phyloP scores from a whole-genome alignment of 2,113 vertebrate genomes.

The Nothobranchius kuhntae region DNA sequence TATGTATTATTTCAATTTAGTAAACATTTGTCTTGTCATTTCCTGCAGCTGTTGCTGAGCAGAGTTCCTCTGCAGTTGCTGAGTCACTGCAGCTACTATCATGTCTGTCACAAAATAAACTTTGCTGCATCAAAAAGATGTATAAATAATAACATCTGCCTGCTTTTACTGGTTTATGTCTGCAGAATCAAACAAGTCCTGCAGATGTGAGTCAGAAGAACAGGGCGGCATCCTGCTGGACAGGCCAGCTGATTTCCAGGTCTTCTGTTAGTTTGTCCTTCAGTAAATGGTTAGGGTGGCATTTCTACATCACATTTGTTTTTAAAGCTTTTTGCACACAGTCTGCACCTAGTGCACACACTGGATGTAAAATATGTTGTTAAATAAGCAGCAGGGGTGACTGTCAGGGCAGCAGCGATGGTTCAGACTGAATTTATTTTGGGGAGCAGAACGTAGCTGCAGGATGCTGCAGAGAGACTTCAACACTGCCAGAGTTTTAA shows the following conservation, averaged over 20 bases:
- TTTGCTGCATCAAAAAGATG: not conserved
- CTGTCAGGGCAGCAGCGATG: conserved; percentile 2
- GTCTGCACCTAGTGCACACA: not conserved
- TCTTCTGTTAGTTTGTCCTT: conserved; percentile 23
- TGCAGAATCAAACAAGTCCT: not conserved
- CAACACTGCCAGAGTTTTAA: conserved; percentile 14
- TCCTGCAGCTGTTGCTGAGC: conserved; percentile 63
- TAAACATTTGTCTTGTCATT: no score
- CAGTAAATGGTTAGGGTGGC: not conserved
- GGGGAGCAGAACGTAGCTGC: conserved; percentile 33
- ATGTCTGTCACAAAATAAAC: conserved; percentile 11
- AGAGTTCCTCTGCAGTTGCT: conserved; percentile 57
- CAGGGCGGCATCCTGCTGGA: not conserved
- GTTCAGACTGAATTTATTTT: conserved; percentile 29
- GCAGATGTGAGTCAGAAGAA: conserved; percentile 14
- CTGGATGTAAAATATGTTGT: not conserved
- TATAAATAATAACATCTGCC: not conserved
- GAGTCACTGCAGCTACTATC: conserved; percentile 66
- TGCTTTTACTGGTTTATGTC: not conserved
- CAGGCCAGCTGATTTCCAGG: not conserved
- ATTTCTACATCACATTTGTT: not conserved
- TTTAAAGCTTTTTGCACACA: not conserved
- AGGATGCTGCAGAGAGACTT: conserved; percentile 52
- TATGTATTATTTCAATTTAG: no score
- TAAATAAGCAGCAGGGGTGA: conserved; percentile 35